Evolutionary conservation across 2,797 vertebrate genomes (phyloP), one percentile per base, ranked within the genome.

Genomic region (Rousettus madagascariensis): DNA sequence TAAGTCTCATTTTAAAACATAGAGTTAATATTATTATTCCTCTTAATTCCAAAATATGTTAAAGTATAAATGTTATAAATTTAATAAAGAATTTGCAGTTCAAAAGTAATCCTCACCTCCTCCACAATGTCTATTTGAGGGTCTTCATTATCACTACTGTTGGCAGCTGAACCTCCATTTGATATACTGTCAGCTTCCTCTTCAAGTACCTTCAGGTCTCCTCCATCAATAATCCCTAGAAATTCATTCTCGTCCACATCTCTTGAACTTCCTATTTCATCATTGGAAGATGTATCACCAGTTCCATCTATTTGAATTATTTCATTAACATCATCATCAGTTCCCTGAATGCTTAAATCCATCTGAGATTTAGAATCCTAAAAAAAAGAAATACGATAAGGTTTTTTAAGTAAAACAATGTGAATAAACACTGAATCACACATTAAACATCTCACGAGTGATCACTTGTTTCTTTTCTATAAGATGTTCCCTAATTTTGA

Each of bases 251-350:
- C 99, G 87, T 99, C 99, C 63, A 98, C 87, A 0, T 98, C 98
- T 96, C 92, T 98, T 57, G 95, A 22, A 43, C 96, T 98, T 16
- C 97, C 98, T 49, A 97, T 97, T 94, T 99, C 99, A 9, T 98
- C 97, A 78, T 98, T 99, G 46, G 99, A 99, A 97, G 98, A 98
- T 86, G 97, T 97, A 92, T 99, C 99, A 22, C 98, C 98, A 0
- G 98, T 91, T 80, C 99, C 99, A 85, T 99, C 99, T 13, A 99
- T 98, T 97, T 99, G 99, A 95, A 99, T 98, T 53, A 99, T 99
- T 94, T 98, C 98, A 13, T 98, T 98, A 96, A 98, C 96, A 41
- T 98, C 98, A 51, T 97, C 98, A 92, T 96, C 96, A 10, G 91
- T 15, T 75, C 79, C 65, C 3, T 0, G 97, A 68, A 90, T 96